A percentile compares a stretch with the other conserved stretches of the same genome.
Conservation (phyloP, 2,888 invertebrate species). For the Athetis lepigone region DNA sequence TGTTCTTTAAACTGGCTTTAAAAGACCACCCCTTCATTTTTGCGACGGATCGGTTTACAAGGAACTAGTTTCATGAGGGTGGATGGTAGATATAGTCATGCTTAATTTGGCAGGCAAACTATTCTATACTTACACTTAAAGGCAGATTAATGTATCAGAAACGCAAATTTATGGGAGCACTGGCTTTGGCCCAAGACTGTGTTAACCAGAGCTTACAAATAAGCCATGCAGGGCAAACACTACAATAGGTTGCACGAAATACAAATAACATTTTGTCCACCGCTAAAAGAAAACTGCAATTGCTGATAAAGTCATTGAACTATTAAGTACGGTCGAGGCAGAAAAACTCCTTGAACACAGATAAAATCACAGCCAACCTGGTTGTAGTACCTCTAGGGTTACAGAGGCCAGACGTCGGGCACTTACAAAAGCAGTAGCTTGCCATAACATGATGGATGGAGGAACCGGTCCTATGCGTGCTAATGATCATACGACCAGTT, state of each 20-base stretch:
- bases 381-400: conserved; percentile 37
- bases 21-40: conserved; percentile 28
- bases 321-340: neutral
- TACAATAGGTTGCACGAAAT: neutral
- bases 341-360: neutral
- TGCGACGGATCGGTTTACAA: conserved; percentile 12
- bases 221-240: neutral
- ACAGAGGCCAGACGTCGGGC: conserved; percentile 28
- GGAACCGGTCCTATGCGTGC: conserved; percentile 49
- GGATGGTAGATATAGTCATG: neutral
- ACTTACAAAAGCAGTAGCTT: conserved; percentile 52
- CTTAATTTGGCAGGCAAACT: neutral
- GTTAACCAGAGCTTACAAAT: neutral
- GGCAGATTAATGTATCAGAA: neutral
- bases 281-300: neutral
- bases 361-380: conserved; percentile 32
- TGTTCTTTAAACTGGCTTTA: conserved; percentile 16
- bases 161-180: neutral
- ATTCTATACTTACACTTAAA: neutral
- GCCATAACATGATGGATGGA: conserved; percentile 53
- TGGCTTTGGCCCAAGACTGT: neutral
- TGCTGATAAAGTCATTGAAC: neutral
- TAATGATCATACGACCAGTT: conserved; percentile 52
- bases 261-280: neutral
- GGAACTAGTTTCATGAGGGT: neutral